These are phyloP conservation scores for Etheostoma cragini DNA, from an alignment of 2,113 vertebrate species.

Conservation along the genomic window DNA sequence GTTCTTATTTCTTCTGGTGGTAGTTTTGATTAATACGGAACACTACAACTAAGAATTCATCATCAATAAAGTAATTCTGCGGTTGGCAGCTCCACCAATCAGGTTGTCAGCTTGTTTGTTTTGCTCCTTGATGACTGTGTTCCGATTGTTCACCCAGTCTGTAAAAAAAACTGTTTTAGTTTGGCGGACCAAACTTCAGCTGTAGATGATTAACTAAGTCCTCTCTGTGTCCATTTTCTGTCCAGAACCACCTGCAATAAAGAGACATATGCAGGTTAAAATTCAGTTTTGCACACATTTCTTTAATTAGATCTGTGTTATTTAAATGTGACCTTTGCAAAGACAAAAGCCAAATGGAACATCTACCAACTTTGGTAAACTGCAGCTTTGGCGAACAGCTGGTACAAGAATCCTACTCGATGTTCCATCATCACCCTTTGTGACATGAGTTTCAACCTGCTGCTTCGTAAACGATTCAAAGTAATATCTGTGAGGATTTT, in stretches of 20 bases:
- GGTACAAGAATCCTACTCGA: constrained; percentile 7
- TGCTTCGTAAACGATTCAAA: constrained; percentile 25
- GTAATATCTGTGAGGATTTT: constrained; percentile 7
- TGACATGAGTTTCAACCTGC: constrained; percentile 6
- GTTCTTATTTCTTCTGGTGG: constrained; percentile 28
- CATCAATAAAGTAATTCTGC: constrained; percentile 9
- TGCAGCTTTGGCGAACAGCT: constrained; percentile 21
- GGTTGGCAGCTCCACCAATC: constrained; percentile 10
- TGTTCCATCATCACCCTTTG: constrained; percentile 27
- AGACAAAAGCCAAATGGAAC: constrained; percentile 11
- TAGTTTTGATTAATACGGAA: constrained; percentile 31
- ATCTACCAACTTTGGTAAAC: constrained; percentile 16
- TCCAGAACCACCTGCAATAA: constrained; percentile 59
- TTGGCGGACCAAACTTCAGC: constrained; percentile 12
- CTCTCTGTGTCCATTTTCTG: constrained; percentile 10
- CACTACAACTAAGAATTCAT: constrained; percentile 6
- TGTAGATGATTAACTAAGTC: constrained; percentile 23
- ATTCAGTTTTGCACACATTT: constrained; percentile 4
- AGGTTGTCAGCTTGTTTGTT: constrained; percentile 37
- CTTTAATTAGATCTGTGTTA: background rate
- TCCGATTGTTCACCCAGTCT: constrained; percentile 33
- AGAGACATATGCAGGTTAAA: constrained; percentile 32
- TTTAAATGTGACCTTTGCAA: constrained; percentile 38
- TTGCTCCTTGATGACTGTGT: constrained; percentile 34
- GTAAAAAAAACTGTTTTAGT: constrained; percentile 7